Percentiles rank a stretch among this genome's conserved stretches.
Evolutionary conservation across 2,888 invertebrate species (phyloP).

Genomic region (Apamea anceps): DNA sequence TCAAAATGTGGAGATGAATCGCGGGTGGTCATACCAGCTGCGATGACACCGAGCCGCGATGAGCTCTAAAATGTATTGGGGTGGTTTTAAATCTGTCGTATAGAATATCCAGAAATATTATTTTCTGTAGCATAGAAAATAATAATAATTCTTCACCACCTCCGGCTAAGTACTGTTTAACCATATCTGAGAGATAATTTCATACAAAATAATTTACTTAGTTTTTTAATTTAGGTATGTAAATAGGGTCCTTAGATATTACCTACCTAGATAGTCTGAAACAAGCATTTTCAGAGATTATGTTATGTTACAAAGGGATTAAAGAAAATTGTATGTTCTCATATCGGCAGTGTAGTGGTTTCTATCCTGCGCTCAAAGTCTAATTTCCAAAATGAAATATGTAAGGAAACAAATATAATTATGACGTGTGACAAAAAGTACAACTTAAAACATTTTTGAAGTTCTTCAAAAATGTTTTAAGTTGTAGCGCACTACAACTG

Average conservation of each 20-base stretch:
- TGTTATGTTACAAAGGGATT: background rate
- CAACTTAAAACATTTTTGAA: too few relatives aligned
- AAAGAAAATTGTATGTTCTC: background rate
- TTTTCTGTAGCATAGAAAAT: too few relatives aligned
- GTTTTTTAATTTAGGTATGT: background rate
- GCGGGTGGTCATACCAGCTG: slow-evolving; percentile 87
- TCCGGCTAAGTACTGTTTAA: too few relatives aligned
- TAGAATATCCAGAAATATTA: background rate
- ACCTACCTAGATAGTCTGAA: background rate
- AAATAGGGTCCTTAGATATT: background rate
- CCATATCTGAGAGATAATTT: background rate
- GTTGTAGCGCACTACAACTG: background rate
- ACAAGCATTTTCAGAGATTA: background rate
- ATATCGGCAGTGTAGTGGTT: background rate
- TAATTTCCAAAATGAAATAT: background rate
- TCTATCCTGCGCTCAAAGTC: background rate
- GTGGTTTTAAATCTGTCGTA: background rate
- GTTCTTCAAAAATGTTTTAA: too few relatives aligned
- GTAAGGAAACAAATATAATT: background rate
- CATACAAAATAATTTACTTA: background rate
- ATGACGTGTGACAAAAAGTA: background rate
- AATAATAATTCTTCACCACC: background rate
- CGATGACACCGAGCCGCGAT: slow-evolving; percentile 72
- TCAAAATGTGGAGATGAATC: slow-evolving; percentile 79
- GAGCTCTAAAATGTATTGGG: slow-evolving; percentile 54